A percentile compares a stretch with the other conserved stretches of the same genome.
phyloP scores from a whole-genome alignment of 37 sponge, comb jelly and placozoan genomes.

The Theonella swinhoei region DNA sequence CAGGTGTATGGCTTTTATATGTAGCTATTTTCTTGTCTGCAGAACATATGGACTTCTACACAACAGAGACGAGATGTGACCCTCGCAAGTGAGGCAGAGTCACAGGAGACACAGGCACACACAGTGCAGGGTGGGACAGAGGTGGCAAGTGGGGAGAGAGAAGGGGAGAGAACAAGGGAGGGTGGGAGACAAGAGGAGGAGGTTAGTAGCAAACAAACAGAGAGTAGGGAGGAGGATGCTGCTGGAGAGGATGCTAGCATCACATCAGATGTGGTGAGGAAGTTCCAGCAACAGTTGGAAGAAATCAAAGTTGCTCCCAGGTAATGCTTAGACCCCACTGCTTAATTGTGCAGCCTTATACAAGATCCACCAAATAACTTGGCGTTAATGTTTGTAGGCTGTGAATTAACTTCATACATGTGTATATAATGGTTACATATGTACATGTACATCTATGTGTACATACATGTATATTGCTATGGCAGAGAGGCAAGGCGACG shows the following conservation, averaged over 20 bases:
- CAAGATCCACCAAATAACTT: too few relatives aligned
- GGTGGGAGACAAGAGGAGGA: not conserved
- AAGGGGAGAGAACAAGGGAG: not conserved
- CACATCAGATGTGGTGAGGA: slow-evolving; percentile 19
- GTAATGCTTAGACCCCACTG: not conserved
- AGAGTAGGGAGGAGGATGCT: not conserved
- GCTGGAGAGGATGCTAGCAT: not conserved
- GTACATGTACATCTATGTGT: too few relatives aligned
- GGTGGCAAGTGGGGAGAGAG: not conserved
- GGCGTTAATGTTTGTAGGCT: too few relatives aligned
- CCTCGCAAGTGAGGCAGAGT: too few relatives aligned
- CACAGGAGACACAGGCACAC: not conserved
- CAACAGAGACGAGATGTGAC: too few relatives aligned
- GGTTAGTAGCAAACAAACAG: not conserved
- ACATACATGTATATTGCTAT: too few relatives aligned
- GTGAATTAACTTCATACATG: too few relatives aligned
- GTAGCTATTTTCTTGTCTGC: too few relatives aligned
- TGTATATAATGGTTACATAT: too few relatives aligned
- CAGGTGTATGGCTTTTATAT: too few relatives aligned
- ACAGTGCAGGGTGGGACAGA: not conserved
- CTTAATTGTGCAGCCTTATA: too few relatives aligned
- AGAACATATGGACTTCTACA: too few relatives aligned
- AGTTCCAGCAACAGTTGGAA: slow-evolving; percentile 55
- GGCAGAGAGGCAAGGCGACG: slow-evolving; percentile 26
- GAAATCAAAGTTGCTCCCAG: slow-evolving; percentile 49